Evolutionary conservation across 2,113 vertebrate species (phyloP), one percentile per base, ranked within the genome.

Genomic region (Paramormyrops kingsleyae): DNA sequence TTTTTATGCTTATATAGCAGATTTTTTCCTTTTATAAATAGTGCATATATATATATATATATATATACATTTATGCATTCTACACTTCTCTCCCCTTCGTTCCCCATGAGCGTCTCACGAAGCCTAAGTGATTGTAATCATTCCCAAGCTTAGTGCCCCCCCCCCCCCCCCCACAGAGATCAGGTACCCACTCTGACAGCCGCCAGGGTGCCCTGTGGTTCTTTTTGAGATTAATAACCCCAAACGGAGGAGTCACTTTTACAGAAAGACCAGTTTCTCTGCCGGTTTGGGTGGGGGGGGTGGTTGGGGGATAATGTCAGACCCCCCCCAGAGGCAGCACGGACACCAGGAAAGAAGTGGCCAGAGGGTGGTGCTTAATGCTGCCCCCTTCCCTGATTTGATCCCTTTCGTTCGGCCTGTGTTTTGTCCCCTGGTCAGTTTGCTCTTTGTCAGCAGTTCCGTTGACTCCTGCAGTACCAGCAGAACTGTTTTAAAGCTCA

Each of bases 61-160:
- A 77, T 35, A 4, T 35, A 74, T 74, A 1, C 50, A 52, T 85
- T 62, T 62, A 83, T 77, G 47, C 31, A 42, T 35, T 80, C 31
- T 8, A 80, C 39, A 24, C 19, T 83, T 46, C 80, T 83, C 87
- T 56, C 89, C 91, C 56, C 85, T 87, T 89, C n/a, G 35, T 24
- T 84, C 59, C 49, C 44, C 44, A 31, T 85, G 12, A 59, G 27
- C 31, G 9, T 62, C 90, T 85, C 92, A 91, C 87, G 90, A 92
- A 93, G 91, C 90, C 88, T 92, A 93, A 94, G 91, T 59, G 89
- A 92, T 91, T 93, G 92, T 93, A 92, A 92, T 91, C 93, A 92
- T 92, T 93, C 91, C 83, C 89, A 89, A 92, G 93, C 88, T 93
- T 85, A 90, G 94, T 93, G 92, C 90, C 87, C 95, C 92, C 87